phyloP scores from a whole-genome alignment of 2,113 vertebrate species.

The Irena cyanogastra region DNA sequence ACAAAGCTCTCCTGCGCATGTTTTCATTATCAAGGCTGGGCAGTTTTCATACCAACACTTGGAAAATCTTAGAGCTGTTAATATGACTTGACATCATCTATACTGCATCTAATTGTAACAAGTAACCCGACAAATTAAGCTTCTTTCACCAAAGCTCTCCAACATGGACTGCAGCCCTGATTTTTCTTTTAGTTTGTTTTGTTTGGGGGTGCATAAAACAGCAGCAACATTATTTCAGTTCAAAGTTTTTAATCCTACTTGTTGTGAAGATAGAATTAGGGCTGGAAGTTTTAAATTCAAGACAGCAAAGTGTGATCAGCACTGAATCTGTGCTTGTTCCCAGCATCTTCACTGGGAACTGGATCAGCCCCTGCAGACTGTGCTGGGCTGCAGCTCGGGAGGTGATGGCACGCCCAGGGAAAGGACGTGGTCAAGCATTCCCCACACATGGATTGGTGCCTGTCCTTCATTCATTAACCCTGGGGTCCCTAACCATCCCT shows the following conservation, averaged over 20 bases:
- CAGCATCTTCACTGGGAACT: accelerated
- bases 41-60: slow-evolving; percentile 33
- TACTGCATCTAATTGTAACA: not conserved
- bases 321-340: not conserved
- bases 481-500: not conserved
- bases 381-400: not conserved
- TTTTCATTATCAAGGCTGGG: slow-evolving; percentile 29
- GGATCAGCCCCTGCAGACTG: not conserved
- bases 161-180: not conserved
- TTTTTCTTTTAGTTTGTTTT: not conserved
- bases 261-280: not conserved
- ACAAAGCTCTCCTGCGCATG: not conserved
- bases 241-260: not conserved
- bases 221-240: not conserved
- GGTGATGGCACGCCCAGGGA: accelerated
- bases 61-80: slow-evolving; percentile 11
- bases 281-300: not conserved
- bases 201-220: not conserved
- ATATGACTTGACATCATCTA: slow-evolving; percentile 22
- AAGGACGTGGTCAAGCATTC: not conserved
- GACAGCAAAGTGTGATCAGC: accelerated
- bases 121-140: slow-evolving; percentile 16
- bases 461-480: not conserved
- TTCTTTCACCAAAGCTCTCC: slow-evolving; percentile 9
- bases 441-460: accelerated